Evolutionary conservation across 2,888 invertebrate genomes (phyloP).

Genomic region (Salticus scenicus): DNA sequence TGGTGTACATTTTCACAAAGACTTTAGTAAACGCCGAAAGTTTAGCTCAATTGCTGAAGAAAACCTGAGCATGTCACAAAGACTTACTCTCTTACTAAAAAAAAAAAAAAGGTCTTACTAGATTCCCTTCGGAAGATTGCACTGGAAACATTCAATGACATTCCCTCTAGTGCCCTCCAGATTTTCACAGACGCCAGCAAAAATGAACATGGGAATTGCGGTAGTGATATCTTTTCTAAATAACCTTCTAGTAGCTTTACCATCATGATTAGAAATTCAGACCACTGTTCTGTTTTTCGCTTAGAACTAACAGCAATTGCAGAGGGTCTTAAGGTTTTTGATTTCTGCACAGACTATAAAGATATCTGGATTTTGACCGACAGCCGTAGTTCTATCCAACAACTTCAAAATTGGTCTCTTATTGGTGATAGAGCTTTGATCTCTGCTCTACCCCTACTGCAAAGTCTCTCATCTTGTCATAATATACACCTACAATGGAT

Average conservation of each 20-base stretch:
- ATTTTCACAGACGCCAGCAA: neutral
- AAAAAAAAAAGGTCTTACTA: neutral
- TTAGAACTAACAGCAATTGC: neutral
- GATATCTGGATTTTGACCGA: no score
- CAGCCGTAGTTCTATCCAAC: no score
- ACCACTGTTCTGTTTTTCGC: neutral
- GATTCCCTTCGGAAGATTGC: neutral
- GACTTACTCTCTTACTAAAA: neutral
- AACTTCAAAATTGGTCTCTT: no score
- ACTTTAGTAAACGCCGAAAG: no score
- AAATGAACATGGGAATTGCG: neutral
- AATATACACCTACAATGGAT: no score
- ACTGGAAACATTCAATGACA: neutral
- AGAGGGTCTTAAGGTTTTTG: neutral
- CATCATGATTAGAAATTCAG: neutral
- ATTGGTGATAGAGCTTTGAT: no score
- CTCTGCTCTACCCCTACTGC: no score
- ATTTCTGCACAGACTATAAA: no score
- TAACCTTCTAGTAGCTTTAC: neutral
- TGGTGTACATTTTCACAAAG: no score
- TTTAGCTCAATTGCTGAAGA: no score
- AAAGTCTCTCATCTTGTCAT: no score
- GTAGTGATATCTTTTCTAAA: neutral
- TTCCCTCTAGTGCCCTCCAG: neutral
- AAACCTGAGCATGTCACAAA: no score